Conservation (phyloP, 2,888 invertebrate genomes). For the Dryococelus australis region DNA sequence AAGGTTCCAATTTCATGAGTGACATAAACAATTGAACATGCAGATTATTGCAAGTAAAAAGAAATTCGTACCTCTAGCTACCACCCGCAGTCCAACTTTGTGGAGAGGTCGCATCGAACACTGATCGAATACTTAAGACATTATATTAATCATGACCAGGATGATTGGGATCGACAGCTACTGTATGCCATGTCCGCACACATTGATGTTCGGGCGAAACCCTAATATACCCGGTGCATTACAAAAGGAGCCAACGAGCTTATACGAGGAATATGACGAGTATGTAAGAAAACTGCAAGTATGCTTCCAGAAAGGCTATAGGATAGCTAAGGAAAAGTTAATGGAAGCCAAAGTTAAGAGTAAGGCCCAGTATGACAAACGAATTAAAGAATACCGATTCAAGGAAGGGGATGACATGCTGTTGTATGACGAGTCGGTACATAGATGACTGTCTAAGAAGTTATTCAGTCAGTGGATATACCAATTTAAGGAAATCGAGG, state of each 20-base stretch:
- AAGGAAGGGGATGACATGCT: not conserved
- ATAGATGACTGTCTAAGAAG: not conserved
- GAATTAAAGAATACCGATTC: not conserved
- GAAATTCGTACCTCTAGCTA: constrained; percentile 19
- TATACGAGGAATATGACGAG: not conserved
- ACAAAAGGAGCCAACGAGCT: not conserved
- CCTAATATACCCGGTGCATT: not conserved
- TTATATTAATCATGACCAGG: constrained; percentile 9
- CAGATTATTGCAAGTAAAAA: constrained; percentile 19
- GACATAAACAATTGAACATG: constrained; percentile 48
- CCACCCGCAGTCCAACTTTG: constrained; percentile 19
- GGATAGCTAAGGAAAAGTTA: too few relatives aligned
- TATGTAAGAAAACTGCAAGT: too few relatives aligned
- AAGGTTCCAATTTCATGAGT: constrained; percentile 52
- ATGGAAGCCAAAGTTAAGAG: too few relatives aligned
- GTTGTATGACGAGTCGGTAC: not conserved
- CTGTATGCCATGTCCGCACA: too few relatives aligned
- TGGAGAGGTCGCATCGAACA: constrained; percentile 28
- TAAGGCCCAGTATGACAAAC: not conserved
- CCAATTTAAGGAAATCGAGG: not conserved
- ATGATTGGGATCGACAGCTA: constrained; percentile 32
- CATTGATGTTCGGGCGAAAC: too few relatives aligned
- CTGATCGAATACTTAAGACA: constrained; percentile 27
- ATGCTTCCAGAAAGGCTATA: too few relatives aligned
- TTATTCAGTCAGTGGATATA: not conserved